phyloP scores from a whole-genome alignment of 2,888 invertebrate genomes.

The Napeogenes inachia region DNA sequence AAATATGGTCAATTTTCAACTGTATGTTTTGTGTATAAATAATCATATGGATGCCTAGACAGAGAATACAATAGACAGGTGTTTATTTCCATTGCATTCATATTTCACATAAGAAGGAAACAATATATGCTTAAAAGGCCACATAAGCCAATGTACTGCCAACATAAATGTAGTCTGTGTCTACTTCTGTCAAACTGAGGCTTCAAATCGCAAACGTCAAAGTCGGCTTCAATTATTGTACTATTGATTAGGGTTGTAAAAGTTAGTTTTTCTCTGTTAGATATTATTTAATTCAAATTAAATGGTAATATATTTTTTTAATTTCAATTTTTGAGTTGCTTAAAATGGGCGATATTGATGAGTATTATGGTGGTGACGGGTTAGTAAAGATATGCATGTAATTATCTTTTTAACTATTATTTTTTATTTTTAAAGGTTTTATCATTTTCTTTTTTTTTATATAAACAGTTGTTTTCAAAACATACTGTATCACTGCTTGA shows the following conservation, averaged over 20 bases:
- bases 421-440: not conserved
- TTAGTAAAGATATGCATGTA: conserved; percentile 54
- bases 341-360: conserved; percentile 66
- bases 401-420: conserved; percentile 21
- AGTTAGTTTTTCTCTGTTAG: conserved; percentile 16
- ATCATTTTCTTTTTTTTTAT: conserved; percentile 5
- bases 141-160: too few species aligned
- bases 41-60: too few species aligned
- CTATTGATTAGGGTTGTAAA: conserved; percentile 16
- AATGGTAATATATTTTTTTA: conserved; percentile 48
- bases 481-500: conserved; percentile 11
- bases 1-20: too few species aligned
- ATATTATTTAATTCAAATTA: conserved; percentile 31
- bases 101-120: too few species aligned
- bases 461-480: conserved; percentile 7
- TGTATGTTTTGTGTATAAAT: too few species aligned
- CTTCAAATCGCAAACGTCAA: conserved; percentile 4
- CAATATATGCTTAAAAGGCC: too few species aligned
- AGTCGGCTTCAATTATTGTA: conserved; percentile 21
- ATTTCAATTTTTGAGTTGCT: conserved; percentile 23
- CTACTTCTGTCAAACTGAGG: not conserved
- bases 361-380: conserved; percentile 72
- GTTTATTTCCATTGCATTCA: too few species aligned
- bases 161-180: too few species aligned
- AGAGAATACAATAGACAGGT: too few species aligned